A percentile compares a stretch with the other conserved stretches of the same genome.
Evolutionary conservation across 2,797 vertebrate genomes (phyloP).

Genomic region (Myoxocephalus aenaeus): DNA sequence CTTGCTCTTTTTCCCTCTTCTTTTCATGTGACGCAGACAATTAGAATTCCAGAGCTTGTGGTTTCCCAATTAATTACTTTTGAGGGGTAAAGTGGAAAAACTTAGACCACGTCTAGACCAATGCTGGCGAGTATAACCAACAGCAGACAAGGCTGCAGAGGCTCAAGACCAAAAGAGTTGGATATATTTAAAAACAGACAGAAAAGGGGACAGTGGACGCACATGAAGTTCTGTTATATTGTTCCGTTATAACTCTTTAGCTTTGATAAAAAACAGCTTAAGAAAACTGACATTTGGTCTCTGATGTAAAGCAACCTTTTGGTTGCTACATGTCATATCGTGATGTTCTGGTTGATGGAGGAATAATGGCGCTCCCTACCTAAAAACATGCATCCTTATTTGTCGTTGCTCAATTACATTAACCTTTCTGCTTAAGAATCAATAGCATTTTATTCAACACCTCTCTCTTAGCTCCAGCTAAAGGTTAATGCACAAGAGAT

Average conservation of each 20-base stretch:
- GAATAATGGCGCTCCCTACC: background rate
- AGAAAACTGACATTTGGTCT: too few relatives aligned
- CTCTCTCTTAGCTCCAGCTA: slow-evolving; percentile 58
- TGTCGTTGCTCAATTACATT: slow-evolving; percentile 53
- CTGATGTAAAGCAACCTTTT: background rate
- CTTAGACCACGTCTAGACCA: background rate
- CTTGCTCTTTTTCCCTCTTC: background rate
- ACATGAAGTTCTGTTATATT: background rate
- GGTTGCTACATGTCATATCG: background rate
- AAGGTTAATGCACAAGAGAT: slow-evolving; percentile 76
- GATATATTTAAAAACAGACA: background rate
- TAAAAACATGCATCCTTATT: slow-evolving; percentile 48
- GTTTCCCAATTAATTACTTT: slow-evolving; percentile 10
- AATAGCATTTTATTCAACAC: slow-evolving; percentile 69
- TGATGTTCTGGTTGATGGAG: background rate
- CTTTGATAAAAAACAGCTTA: too few relatives aligned
- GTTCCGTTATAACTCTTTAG: too few relatives aligned
- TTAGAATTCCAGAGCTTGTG: background rate
- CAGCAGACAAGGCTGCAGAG: background rate
- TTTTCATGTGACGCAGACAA: background rate
- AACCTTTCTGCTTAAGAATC: slow-evolving; percentile 70
- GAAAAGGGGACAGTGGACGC: background rate
- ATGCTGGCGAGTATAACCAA: background rate
- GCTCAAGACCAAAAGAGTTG: background rate
- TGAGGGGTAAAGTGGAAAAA: slow-evolving; percentile 5